Base-by-base conservation (phyloP, 2,888 invertebrate species). In the Sycophila texana region DNA sequence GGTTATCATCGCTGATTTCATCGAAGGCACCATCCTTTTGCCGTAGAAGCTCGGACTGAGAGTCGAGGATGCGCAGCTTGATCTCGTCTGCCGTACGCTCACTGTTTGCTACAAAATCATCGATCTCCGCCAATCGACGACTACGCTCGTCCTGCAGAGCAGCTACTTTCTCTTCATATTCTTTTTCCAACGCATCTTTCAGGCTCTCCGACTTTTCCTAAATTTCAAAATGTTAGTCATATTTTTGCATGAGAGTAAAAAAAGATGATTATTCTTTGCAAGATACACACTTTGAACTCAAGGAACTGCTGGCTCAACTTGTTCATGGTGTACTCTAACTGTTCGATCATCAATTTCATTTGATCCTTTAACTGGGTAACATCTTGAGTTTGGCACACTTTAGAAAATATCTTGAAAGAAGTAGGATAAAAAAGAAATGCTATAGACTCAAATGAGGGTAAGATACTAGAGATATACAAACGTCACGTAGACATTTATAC, bases 371-470 rank as follows among this genome's bases (percentile, higher is more conserved):
- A 91, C 79, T 94, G 93, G 26, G 91, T 91, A 77, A 93, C 89
- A 85, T 94, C 94, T 57, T 91, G 91, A 5, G 91, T 89, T 93
- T 93, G 94, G 86, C 94, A 94, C 10, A 92, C 89, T 16, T 90
- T 89, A 86, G 94, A 94, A 85, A 93, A 94, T 82, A 91, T 91
- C 94, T 94, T 86, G 77, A 88, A 89, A 83, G 65, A 67, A 13
- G 68, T 4, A 30, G n/a, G 39, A n/a, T n/a, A n/a, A n/a, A n/a
- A n/a, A n/a, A n/a, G n/a, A n/a, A n/a, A n/a, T n/a, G n/a, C n/a
- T n/a, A n/a, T n/a, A n/a, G n/a, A n/a, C n/a, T n/a, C n/a, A n/a
- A n/a, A n/a, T n/a, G n/a, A n/a, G n/a, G n/a, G n/a, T n/a, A n/a
- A n/a, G n/a, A n/a, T n/a, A n/a, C n/a, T n/a, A n/a, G n/a, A n/a